Conservation (phyloP, 2,113 vertebrate species). For the Forbesichthys agassizii region DNA sequence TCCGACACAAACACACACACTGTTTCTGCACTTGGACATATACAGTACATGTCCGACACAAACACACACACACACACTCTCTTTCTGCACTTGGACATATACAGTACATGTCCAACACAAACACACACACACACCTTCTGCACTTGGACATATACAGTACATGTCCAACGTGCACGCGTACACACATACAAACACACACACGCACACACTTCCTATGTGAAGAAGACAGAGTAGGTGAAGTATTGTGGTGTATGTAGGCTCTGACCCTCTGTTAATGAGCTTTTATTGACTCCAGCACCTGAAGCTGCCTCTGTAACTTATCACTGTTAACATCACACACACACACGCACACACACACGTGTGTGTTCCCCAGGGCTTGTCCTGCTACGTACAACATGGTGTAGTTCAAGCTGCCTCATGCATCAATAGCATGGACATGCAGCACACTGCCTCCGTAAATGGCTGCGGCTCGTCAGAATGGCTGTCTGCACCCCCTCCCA, state of each 20-base stretch:
- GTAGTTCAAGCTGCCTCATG: no score
- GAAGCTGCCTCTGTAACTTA: conserved; percentile 68
- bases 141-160: no score
- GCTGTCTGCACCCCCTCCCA: no score
- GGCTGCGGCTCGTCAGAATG: no score
- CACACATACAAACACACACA: conserved; percentile 4
- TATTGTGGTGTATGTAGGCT: conserved; percentile 60
- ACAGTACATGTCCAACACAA: no score
- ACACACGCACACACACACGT: conserved; percentile 23
- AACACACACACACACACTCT: not conserved
- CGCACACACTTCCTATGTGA: conserved; percentile 2
- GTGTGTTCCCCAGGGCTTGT: no score
- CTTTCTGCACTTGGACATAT: no score
- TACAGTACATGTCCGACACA: not conserved
- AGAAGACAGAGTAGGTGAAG: not conserved
- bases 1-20: conserved; percentile 18
- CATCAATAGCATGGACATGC: no score
- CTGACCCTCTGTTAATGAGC: conserved; percentile 74
- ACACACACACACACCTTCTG: no score
- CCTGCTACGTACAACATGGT: no score
- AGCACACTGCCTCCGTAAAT: no score
- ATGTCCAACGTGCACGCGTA: not conserved
- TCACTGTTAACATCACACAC: conserved; percentile 61
- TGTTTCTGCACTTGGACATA: no score
- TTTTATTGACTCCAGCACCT: conserved; percentile 74